Conservation (phyloP, 2,888 invertebrate species). For the Andrena bucephala region DNA sequence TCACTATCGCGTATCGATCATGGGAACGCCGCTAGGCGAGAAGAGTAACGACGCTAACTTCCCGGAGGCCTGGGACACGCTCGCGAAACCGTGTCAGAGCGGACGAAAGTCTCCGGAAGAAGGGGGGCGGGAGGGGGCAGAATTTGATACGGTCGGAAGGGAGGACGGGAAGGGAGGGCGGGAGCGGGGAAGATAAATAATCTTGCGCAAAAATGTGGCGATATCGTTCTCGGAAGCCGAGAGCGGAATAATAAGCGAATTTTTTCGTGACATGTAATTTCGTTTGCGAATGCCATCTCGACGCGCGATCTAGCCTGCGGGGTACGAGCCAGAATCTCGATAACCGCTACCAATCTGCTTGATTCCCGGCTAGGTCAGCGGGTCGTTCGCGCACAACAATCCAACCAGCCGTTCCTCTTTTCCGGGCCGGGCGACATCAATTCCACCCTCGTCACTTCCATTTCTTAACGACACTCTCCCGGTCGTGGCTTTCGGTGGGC, state of each 20-base stretch:
- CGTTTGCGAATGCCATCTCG: slow-evolving; percentile 68
- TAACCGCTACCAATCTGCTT: slow-evolving; percentile 68
- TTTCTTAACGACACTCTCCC: slow-evolving; percentile 21
- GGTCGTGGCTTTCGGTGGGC: background rate
- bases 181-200: slow-evolving; percentile 57
- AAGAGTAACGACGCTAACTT: background rate
- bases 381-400: slow-evolving; percentile 52
- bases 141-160: background rate
- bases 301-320: slow-evolving; percentile 56
- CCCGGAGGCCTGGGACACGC: background rate
- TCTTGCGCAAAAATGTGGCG: slow-evolving; percentile 57
- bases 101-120: background rate
- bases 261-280: slow-evolving; percentile 72
- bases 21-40: background rate
- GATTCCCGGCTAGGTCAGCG: slow-evolving; percentile 58
- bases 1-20: slow-evolving; percentile 25
- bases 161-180: background rate
- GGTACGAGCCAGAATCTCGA: slow-evolving; percentile 59
- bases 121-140: background rate
- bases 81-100: background rate
- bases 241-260: slow-evolving; percentile 72
- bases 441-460: slow-evolving; percentile 7
- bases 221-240: slow-evolving; percentile 57
- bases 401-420: slow-evolving; percentile 14
- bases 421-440: slow-evolving; percentile 1